Percentiles rank a stretch among this genome's conserved stretches.
Conservation (phyloP, 2,113 vertebrate species). For the Danio rerio region GRCz12tu NC_133180.1:75748001-75748500, state of each 20-base stretch:
- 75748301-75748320: not conserved
- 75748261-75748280: not conserved
- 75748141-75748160: not conserved
- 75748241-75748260: not conserved
- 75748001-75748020: not conserved
- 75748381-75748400: not conserved
- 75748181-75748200: not conserved
- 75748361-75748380: not conserved
- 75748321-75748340: not conserved
- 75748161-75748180: slow-evolving; percentile 34
- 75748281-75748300: not conserved
- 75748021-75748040: not conserved
- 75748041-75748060: not conserved
- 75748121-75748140: slow-evolving; percentile 24
- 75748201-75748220: not conserved
- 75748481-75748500: not conserved
- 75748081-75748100: slow-evolving; percentile 45
- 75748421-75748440: slow-evolving; percentile 1
- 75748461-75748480: not conserved
- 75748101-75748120: not conserved
- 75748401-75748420: not conserved
- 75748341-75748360: not conserved
- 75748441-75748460: not conserved
- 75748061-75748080: slow-evolving; percentile 12
- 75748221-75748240: slow-evolving; percentile 14